Evolutionary conservation across 64 coral and sea anemone genomes (phyloP).

Genomic region (Cladopsammia gracilis): DNA sequence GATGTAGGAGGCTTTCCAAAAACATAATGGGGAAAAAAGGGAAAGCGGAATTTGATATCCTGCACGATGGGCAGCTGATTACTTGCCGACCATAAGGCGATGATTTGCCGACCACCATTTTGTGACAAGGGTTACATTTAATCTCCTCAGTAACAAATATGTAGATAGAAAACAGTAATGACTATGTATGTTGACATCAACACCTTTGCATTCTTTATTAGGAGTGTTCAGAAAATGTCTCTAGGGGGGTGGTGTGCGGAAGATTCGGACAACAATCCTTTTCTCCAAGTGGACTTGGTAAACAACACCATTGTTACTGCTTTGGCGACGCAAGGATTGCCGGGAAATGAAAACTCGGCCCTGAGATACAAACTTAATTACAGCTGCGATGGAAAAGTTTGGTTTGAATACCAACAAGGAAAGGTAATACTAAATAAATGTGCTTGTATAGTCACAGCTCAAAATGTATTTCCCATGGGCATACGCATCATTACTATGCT

Average conservation of each 20-base stretch:
- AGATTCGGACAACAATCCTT: slow-evolving; percentile 54
- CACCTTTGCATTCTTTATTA: background rate
- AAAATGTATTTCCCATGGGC: too few species aligned
- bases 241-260: slow-evolving; percentile 87
- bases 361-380: slow-evolving; percentile 77
- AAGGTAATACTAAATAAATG: background rate
- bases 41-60: too few species aligned
- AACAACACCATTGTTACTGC: slow-evolving; percentile 37
- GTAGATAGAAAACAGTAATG: too few species aligned
- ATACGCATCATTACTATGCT: too few species aligned
- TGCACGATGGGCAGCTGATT: too few species aligned
- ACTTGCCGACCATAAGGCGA: too few species aligned
- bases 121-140: too few species aligned
- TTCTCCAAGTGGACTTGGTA: slow-evolving; percentile 79
- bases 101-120: too few species aligned
- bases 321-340: slow-evolving; percentile 78
- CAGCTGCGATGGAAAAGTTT: slow-evolving; percentile 78
- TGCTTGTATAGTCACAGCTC: too few species aligned
- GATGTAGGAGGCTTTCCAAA: too few species aligned
- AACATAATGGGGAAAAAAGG: too few species aligned
- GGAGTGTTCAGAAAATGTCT: slow-evolving; percentile 55
- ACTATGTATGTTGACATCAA: background rate
- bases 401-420: slow-evolving; percentile 73
- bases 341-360: slow-evolving; percentile 64
- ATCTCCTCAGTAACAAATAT: too few species aligned